Base-by-base conservation (phyloP, 2,113 vertebrate species). In the Syngnathus floridae region DNA sequence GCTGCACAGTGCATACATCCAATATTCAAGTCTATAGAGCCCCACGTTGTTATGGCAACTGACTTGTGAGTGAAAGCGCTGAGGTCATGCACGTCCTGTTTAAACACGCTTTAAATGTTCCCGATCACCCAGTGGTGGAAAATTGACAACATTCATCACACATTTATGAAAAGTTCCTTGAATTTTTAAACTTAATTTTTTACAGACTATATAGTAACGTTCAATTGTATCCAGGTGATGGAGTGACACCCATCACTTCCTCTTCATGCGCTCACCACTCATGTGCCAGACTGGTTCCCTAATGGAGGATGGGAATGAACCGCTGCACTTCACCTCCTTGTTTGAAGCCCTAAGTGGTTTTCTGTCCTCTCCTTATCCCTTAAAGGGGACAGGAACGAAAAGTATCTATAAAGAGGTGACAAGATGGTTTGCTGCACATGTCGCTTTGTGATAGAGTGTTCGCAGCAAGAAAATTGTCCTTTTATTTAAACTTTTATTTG, bases 221-320 rank as follows among this genome's bases (percentile, higher is more conserved):
- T 14, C 45, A 46, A 46, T 46, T n/a, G 19, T 21, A 21, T 51
- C 19, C 48, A 21, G 48, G 48, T 21, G 48, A 21, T 3, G n/a
- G 48, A 21, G 6, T 17, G 64, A 64, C 70, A 58, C 43, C 48
- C 17, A 40, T 69, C 73, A 58, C 69, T 76, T 75, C 68, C 71
- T 62, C 69, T 64, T 62, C 51, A 41, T 48, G 68, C 65, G 69
- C n/a, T 35, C 22, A 73, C 55, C 70, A 64, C 66, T 68, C 37
- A 19, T 63, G 66, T 26, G 46, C 66, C 57, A 2, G 48, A 19
- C 64, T 19, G 43, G 31, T 73, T 73, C 19, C 48, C 82, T 86
- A 86, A 86, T 88, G 78, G 75, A 83, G 71, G 74, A 64, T 65
- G 71, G 74, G 71, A 77, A 82, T 80, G 72, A 83, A 76, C 56